Percentiles rank a stretch among this genome's conserved stretches.
Evolutionary conservation across 53 echinoderm and acorn worm species (phyloP).

Genomic region (Mesocentrotus franciscanus): DNA sequence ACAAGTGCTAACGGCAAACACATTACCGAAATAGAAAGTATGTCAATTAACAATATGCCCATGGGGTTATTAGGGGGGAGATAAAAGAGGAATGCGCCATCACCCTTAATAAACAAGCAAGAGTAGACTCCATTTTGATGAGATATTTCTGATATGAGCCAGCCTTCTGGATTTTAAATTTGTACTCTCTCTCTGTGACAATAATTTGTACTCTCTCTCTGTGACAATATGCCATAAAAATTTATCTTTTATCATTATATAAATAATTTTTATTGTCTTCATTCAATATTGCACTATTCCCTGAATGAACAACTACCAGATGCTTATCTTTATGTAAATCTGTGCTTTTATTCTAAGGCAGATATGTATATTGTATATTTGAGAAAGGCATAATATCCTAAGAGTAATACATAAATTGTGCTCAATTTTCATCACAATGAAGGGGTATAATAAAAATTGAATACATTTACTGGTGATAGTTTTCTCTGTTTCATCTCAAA

Average conservation of each 20-base stretch:
- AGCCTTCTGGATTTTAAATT: neutral
- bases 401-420: too few species aligned
- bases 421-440: too few species aligned
- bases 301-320: neutral
- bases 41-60: conserved; percentile 31
- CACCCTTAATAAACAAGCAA: neutral
- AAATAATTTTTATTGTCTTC: neutral
- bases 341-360: too few species aligned
- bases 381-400: too few species aligned
- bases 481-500: too few species aligned
- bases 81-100: neutral
- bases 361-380: too few species aligned
- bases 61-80: neutral
- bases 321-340: neutral
- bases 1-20: conserved; percentile 34
- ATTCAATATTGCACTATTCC: neutral
- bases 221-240: neutral
- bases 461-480: too few species aligned
- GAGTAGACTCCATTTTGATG: neutral
- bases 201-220: neutral
- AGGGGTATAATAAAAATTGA: too few species aligned
- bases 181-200: neutral
- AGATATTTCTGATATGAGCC: neutral
- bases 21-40: conserved; percentile 35
- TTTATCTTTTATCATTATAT: too few species aligned